phyloP scores from a whole-genome alignment of 2,113 vertebrate species.

The Psephotus haematonotus region DNA sequence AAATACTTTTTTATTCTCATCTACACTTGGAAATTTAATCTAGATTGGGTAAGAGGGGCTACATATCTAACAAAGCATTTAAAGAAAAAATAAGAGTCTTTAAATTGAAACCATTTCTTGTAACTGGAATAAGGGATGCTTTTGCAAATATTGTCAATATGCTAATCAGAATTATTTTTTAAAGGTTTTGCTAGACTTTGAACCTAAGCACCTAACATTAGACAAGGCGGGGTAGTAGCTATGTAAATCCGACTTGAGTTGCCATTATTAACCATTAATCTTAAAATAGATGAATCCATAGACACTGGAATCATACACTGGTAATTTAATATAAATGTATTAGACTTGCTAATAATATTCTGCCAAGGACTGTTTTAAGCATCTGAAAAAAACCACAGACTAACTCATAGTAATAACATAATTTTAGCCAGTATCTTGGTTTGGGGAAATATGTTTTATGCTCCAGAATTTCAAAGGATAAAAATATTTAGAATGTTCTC shows the following conservation, averaged over 20 bases:
- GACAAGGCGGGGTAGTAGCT: not conserved
- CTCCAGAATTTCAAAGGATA: slow-evolving; percentile 52
- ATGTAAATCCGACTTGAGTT: slow-evolving; percentile 8
- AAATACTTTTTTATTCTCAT: not conserved
- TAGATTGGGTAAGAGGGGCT: not conserved
- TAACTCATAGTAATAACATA: not conserved
- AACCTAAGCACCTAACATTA: not conserved
- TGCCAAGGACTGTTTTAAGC: not conserved
- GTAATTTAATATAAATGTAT: slow-evolving; percentile 13
- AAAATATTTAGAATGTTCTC: slow-evolving; percentile 57
- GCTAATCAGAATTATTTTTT: not conserved
- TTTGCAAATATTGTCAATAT: not conserved
- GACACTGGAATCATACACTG: not conserved
- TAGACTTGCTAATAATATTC: not conserved
- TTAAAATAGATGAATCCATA: not conserved
- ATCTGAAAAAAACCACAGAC: not conserved
- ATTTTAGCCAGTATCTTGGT: slow-evolving; percentile 12
- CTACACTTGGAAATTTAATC: not conserved
- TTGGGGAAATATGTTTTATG: slow-evolving; percentile 9
- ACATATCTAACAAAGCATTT: not conserved
- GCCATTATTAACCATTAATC: slow-evolving; percentile 35
- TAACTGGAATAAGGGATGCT: not conserved
- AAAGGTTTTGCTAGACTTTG: not conserved
- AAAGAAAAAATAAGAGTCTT: not conserved
- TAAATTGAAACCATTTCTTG: not conserved